These are phyloP conservation scores for Microplitis deprimator DNA, from an alignment of 2,888 invertebrate species.

Conservation along the genomic window DNA sequence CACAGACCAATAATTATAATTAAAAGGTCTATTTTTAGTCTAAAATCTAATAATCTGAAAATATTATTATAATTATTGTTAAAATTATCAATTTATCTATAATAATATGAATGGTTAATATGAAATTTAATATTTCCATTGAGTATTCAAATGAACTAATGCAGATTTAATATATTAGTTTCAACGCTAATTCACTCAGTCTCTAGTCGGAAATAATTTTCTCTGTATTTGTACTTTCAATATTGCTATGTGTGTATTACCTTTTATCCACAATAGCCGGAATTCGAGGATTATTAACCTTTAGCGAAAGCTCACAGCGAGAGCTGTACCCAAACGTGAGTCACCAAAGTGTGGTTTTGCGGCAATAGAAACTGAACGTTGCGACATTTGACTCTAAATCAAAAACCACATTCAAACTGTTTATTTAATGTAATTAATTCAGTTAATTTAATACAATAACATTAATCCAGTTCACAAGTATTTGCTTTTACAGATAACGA, in stretches of 20 bases:
- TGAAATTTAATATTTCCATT: too few species aligned
- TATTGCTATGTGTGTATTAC: not conserved
- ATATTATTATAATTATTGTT: too few species aligned
- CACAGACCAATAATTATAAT: too few species aligned
- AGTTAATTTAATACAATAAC: not conserved
- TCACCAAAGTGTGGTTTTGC: constrained; percentile 11
- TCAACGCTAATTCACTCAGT: too few species aligned
- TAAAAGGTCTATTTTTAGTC: too few species aligned
- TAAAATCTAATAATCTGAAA: too few species aligned
- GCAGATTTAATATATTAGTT: too few species aligned
- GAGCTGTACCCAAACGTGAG: not conserved
- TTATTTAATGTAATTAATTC: constrained; percentile 10
- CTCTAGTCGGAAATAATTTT: not conserved
- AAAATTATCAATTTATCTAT: too few species aligned
- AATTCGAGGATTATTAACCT: constrained; percentile 15
- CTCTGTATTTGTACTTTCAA: not conserved
- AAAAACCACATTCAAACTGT: constrained; percentile 7
- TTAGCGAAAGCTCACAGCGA: constrained; percentile 2
- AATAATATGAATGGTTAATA: too few species aligned
- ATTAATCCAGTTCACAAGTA: not conserved
- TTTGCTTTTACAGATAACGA: not conserved
- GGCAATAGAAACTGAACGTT: constrained; percentile 14
- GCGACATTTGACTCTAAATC: constrained; percentile 15
- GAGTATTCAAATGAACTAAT: too few species aligned
- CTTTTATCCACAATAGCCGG: not conserved